A percentile compares a stretch with the other conserved stretches of the same genome.
These are phyloP conservation scores for Limanda limanda DNA, from an alignment of 2,113 vertebrate species.

Conservation along the genomic window DNA sequence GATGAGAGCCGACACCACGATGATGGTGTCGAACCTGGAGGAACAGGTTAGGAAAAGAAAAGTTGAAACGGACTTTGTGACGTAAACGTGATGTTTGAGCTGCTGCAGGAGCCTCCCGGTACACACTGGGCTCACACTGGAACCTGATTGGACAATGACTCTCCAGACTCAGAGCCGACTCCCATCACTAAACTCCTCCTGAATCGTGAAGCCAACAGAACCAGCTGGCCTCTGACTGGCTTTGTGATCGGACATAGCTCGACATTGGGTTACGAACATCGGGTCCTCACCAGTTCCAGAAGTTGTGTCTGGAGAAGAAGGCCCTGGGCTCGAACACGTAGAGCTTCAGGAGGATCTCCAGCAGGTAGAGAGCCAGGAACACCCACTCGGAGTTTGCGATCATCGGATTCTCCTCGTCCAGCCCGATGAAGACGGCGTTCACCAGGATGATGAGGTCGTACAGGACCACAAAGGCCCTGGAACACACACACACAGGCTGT, in stretches of 20 bases:
- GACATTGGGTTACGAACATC: neutral
- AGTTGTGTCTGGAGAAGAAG: conserved; percentile 88
- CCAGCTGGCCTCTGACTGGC: neutral
- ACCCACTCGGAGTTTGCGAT: conserved; percentile 89
- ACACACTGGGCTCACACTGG: too few species aligned
- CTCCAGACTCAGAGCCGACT: too few species aligned
- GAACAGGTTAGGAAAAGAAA: neutral
- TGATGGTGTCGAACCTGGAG: conserved; percentile 92
- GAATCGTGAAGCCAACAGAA: neutral
- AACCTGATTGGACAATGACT: too few species aligned
- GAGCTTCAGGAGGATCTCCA: conserved; percentile 93
- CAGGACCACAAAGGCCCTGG: conserved; percentile 58
- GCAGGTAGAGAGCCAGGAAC: conserved; percentile 89
- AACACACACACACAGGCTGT: neutral
- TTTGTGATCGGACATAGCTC: too few species aligned
- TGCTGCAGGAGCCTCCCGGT: too few species aligned
- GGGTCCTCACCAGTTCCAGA: conserved; percentile 93
- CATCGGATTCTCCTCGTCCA: conserved; percentile 88
- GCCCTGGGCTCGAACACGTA: conserved; percentile 88
- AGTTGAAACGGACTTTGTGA: neutral
- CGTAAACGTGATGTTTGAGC: too few species aligned
- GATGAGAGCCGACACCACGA: conserved; percentile 89
- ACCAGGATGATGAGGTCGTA: conserved; percentile 92
- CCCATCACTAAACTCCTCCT: too few species aligned
- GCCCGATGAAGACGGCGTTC: conserved; percentile 92